Evolutionary conservation across 1,140 invertebrate species (phyloP).

Genomic region (Bradysia coprophila): DNA sequence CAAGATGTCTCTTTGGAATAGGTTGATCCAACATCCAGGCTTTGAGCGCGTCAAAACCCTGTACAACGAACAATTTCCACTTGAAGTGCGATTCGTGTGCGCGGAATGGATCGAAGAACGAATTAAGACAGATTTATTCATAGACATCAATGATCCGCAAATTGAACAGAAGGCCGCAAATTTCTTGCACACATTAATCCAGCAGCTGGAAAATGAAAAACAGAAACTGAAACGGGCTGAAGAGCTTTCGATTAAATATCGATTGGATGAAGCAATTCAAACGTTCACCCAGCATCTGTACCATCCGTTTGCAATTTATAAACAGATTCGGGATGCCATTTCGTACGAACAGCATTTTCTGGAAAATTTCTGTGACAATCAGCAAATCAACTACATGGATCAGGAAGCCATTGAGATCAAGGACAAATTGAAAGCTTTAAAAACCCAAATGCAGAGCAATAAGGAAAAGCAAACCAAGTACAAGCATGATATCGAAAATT

Average conservation of each 20-base stretch:
- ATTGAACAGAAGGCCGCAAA: background rate
- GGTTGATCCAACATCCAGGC: background rate
- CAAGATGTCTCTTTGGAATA: background rate
- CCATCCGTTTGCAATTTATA: background rate
- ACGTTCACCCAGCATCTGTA: constrained; percentile 2
- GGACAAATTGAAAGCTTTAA: background rate
- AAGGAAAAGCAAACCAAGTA: background rate
- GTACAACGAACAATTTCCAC: constrained; percentile 20
- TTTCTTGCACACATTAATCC: background rate
- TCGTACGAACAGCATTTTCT: background rate
- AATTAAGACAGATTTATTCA: constrained; percentile 15
- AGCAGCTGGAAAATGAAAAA: background rate
- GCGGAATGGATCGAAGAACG: constrained; percentile 22
- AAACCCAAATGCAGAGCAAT: background rate
- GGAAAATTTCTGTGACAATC: background rate
- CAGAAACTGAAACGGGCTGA: background rate
- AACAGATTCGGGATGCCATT: constrained; percentile 2
- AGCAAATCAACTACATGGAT: background rate
- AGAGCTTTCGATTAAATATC: background rate
- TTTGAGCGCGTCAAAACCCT: background rate
- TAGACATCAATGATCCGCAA: constrained; percentile 1
- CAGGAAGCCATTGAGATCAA: background rate
- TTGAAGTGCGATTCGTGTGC: constrained; percentile 18
- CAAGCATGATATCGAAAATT: background rate
- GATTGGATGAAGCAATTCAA: constrained; percentile 3